Base-by-base conservation (phyloP, 2,888 invertebrate genomes). In the Helleia helle region DNA sequence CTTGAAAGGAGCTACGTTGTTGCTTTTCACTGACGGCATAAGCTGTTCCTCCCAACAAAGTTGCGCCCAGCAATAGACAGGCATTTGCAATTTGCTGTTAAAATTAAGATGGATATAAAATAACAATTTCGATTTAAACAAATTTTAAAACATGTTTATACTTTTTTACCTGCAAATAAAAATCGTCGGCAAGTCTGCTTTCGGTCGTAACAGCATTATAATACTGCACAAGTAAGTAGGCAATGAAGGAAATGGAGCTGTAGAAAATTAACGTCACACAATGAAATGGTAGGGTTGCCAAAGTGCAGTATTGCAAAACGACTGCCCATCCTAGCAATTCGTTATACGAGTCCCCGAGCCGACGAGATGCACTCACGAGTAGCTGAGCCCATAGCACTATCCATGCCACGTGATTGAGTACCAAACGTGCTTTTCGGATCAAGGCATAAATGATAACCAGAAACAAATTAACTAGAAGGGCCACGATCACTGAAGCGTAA, bases 1-100 rank as follows among this genome's bases (percentile, higher is more conserved):
- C 95, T 48, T 93, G 86, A 68, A 96, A 96, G 30, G 96, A 95
- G 42, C 91, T 87, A 34, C 96, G 88, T 62, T 96, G 96, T 72
- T 95, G 94, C 51, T 91, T 91, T 70, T 96, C 96, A 52, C 93
- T 94, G 49, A 96, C 86, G 11, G 90, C 71, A 49, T 72, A 81
- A 15, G 77, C 71, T 7, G 70, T 66, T 28, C 58, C 70, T 12
- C 96, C 96, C 54, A 97, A 86, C 17, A 91, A 66, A 43, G 92
- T 91, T 8, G 94, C 90, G 38, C 92, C 90, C 42, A 90, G 56
- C 50, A 94, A 86, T 31, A 94, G 76, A 24, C 92, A 79, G 38
- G 87, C 83, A 68, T 93, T 93, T 18, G 93, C 91, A 49, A 87
- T 75, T 71, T 93, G 87, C 94, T 94, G 66, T 41, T 38, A 54